A percentile compares a stretch with the other conserved stretches of the same genome.
These are phyloP conservation scores for Poeciliopsis occidentalis DNA, from an alignment of 2,113 vertebrate species.

Conservation along the genomic window DNA sequence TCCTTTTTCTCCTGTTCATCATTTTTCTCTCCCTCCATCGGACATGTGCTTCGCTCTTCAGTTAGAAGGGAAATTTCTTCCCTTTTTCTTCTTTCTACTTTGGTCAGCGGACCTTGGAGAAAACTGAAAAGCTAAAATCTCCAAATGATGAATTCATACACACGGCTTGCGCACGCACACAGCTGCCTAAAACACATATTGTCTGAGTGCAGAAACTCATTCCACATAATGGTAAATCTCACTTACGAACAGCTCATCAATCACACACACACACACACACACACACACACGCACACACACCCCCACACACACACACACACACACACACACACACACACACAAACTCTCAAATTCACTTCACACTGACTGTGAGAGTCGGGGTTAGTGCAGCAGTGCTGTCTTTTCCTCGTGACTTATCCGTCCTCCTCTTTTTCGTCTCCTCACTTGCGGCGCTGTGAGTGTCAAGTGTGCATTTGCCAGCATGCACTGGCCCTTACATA, in stretches of 20 bases:
- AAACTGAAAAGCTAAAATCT: slow-evolving; percentile 19
- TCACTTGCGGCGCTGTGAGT: slow-evolving; percentile 39
- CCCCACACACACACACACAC: slow-evolving; percentile 22
- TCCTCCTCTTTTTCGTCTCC: background rate
- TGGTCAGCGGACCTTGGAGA: slow-evolving; percentile 22
- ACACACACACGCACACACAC: slow-evolving; percentile 14
- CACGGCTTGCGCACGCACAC: background rate
- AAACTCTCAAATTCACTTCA: slow-evolving; percentile 45
- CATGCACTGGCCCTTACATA: slow-evolving; percentile 49
- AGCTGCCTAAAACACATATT: slow-evolving; percentile 25
- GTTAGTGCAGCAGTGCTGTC: slow-evolving; percentile 53
- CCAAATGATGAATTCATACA: slow-evolving; percentile 20
- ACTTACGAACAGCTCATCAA: slow-evolving; percentile 52
- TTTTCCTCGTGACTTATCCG: slow-evolving; percentile 60
- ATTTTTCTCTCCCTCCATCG: slow-evolving; percentile 8
- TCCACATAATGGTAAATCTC: slow-evolving; percentile 53
- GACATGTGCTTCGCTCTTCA: slow-evolving; percentile 26
- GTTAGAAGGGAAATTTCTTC: slow-evolving; percentile 29
- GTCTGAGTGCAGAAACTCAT: slow-evolving; percentile 35
- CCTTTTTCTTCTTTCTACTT: slow-evolving; percentile 10
- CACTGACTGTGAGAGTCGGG: slow-evolving; percentile 35
- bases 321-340: slow-evolving; percentile 17
- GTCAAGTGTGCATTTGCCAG: slow-evolving; percentile 50
- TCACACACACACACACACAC: slow-evolving; percentile 37
- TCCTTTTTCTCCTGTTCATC: slow-evolving; percentile 3